These are phyloP conservation scores for Diplodus sargus DNA, from an alignment of 2,797 vertebrate genomes.

Conservation along the genomic window DNA sequence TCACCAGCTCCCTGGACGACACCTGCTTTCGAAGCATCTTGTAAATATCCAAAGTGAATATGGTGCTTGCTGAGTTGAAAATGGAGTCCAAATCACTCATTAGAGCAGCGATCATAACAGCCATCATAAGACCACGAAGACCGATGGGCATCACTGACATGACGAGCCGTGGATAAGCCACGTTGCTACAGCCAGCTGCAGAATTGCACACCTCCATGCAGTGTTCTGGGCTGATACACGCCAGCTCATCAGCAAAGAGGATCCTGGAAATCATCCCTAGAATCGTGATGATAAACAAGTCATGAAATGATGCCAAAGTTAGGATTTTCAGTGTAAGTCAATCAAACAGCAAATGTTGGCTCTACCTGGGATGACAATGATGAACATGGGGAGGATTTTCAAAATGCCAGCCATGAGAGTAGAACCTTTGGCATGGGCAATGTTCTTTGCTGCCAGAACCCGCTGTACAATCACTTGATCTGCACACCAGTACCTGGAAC, in stretches of 20 bases:
- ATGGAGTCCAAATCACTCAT: slow-evolving; percentile 99
- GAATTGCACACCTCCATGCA: slow-evolving; percentile 93
- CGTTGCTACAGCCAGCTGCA: slow-evolving; percentile 93
- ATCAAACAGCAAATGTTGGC: not conserved
- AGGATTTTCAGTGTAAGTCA: not conserved
- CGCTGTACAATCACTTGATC: slow-evolving; percentile 98
- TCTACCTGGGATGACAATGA: slow-evolving; percentile 93
- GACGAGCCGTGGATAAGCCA: slow-evolving; percentile 95
- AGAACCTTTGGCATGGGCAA: slow-evolving; percentile 93
- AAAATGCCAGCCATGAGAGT: slow-evolving; percentile 95
- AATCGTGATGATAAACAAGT: not conserved
- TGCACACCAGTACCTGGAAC: slow-evolving; percentile 89
- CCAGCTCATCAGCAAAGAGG: slow-evolving; percentile 91
- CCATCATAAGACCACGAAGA: slow-evolving; percentile 96
- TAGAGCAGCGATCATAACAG: slow-evolving; percentile 96
- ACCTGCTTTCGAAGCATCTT: slow-evolving; percentile 85
- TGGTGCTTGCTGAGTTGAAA: slow-evolving; percentile 97
- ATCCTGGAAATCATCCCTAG: slow-evolving; percentile 94
- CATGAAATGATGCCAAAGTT: not conserved
- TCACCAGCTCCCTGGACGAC: slow-evolving; percentile 90
- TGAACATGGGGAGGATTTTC: slow-evolving; percentile 96
- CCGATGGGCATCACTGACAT: slow-evolving; percentile 94
- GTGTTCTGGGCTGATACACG: slow-evolving; percentile 94
- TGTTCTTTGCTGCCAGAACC: slow-evolving; percentile 94
- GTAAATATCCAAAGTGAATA: slow-evolving; percentile 96